Percentiles rank a stretch among this genome's conserved stretches.
These are phyloP conservation scores for Hydrotaea diabolus DNA, from an alignment of 2,888 invertebrate species.

Conservation along the genomic window DNA sequence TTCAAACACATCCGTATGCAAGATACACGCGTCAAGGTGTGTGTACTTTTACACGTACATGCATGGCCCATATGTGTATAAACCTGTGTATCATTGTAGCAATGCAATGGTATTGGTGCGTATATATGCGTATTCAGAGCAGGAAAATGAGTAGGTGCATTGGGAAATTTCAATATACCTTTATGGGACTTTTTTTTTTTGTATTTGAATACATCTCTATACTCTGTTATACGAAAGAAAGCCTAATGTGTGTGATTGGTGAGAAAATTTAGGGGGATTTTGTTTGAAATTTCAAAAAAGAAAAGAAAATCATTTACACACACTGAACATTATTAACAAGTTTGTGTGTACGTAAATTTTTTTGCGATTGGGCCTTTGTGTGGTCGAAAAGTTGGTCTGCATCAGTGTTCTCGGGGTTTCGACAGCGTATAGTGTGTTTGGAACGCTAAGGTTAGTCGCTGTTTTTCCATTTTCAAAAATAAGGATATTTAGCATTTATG, in stretches of 20 bases:
- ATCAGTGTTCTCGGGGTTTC: conserved; percentile 82
- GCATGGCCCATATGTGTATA: neutral
- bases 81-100: neutral
- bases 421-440: conserved; percentile 82
- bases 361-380: conserved; percentile 77
- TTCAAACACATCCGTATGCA: conserved; percentile 21
- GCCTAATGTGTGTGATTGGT: neutral
- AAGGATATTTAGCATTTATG: conserved; percentile 63
- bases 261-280: conserved; percentile 59
- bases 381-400: conserved; percentile 78
- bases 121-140: neutral
- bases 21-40: conserved; percentile 22
- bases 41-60: neutral
- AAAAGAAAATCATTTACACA: conserved; percentile 31
- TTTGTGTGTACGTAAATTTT: conserved; percentile 70
- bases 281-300: conserved; percentile 36
- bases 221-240: neutral
- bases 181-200: conserved; percentile 43
- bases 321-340: conserved; percentile 29
- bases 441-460: conserved; percentile 81
- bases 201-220: neutral
- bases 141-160: conserved; percentile 69
- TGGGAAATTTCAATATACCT: conserved; percentile 71
- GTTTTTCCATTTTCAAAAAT: conserved; percentile 47
- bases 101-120: neutral